Evolutionary conservation across 2,113 vertebrate genomes (phyloP), one percentile per base, ranked within the genome.

Genomic region (Sapayoa aenigma): DNA sequence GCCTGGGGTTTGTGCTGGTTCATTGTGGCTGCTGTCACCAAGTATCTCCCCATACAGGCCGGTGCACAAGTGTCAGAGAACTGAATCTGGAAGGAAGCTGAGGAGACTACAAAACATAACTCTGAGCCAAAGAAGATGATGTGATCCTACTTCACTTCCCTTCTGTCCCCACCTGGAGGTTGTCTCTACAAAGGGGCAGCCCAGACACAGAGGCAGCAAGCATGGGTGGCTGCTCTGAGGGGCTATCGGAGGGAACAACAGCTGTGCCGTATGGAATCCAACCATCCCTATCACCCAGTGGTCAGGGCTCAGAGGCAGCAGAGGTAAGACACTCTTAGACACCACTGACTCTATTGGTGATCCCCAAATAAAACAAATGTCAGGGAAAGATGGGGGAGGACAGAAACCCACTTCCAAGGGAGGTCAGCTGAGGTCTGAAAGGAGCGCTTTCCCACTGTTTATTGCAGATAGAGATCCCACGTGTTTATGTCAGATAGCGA

Each of bases 251-350:
- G 27, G 18, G 18, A 19, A 6, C 27, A 63, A 9, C 56, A 59
- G 23, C 42, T 75, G 42, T 71, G 37, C 41, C 24, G 4, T 9
- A 3, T 0, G 0, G 33, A 65, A 15, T 16, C 12, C 49, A 31
- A n/a, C 9, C 4, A 1, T 25, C 8, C 20, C 35, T 31, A 28
- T 24, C 62, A 60, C 7, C 11, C 25, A 33, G 42, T 0, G 0
- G 20, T 8, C 13, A 22, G 2, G 3, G 14, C 52, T 74, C 20
- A 72, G 68, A 69, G 24, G 37, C 14, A 56, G 27, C 0, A 0
- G 47, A 49, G 35, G 10, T 4, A 24, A 91, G 69, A 3, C 19
- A 6, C 25, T 82, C 58, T 56, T 4, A 52, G 55, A n/a, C 28
- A 72, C 3, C 37, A 35, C 25, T 4, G 19, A 71, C 18, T 7